Evolutionary conservation across 2,113 vertebrate species (phyloP), one percentile per base, ranked within the genome.

Genomic region (Zootoca vivipara): DNA sequence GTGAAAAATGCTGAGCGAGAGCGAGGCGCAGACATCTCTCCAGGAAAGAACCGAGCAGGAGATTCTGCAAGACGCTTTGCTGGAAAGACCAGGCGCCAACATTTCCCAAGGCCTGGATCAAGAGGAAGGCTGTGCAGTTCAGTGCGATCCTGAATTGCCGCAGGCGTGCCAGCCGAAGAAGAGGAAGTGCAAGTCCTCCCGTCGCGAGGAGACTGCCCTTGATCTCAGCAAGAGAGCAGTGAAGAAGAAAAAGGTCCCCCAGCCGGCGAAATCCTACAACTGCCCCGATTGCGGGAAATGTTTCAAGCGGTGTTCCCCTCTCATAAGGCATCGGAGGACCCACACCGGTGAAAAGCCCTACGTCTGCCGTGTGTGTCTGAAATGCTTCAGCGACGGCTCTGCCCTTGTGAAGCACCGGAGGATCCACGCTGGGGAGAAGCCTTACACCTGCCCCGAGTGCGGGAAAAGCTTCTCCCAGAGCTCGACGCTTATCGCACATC

Each of bases 401-500:
- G 94, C 94, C 89, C 91, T 96, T 33, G 90, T 94, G 56, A 91
- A 92, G 85, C 95, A 96, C 85, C 94, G 94, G 69, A 94, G 95
- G 89, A 93, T 93, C 74, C 95, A 95, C 78, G 92, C 91, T 0
- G 95, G 95, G 24, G 95, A 95, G 82, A 94, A 92, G 78, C 95
- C 95, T 46, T 94, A 95, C 64, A 94, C 91, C 62, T 96, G 95
- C 89, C 89, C 86, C 10, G 93, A 95, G 74, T 96, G 95, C 70
- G 95, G 94, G 40, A 94, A 95, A 86, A 95, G 93, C 88, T 96
- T 96, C 90, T 94, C 94, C 40, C 93, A 94, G 52, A 93, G 93
- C n/a, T 95, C 95, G 58, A 94, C 94, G 85, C 93, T 96, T 65
- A 93, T 94, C 83, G 94, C 93, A 58, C 95, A 96, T 65, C 94